Evolutionary conservation across 2,113 vertebrate genomes (phyloP), one percentile per base, ranked within the genome.

Genomic region (Amblyornis subalaris): DNA sequence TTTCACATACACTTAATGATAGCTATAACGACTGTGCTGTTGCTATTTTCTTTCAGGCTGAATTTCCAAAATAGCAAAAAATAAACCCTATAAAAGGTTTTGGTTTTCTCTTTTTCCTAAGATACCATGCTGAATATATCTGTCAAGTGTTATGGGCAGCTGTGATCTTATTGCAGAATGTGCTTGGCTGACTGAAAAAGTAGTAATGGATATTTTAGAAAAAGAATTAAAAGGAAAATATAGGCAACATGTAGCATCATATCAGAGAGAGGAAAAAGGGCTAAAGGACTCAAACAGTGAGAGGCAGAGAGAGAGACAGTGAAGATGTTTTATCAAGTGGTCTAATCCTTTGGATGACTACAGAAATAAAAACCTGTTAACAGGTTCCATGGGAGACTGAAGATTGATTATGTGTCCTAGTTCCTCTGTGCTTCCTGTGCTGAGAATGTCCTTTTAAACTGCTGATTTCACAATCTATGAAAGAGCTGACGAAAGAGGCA

Each of bases 401-500:
- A 96, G 88, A 96, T 67, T 91, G 94, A 96, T 96, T 91, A 69
- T 47, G 20, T 96, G 88, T 90, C 76, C 85, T 65, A 51, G 72
- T 70, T 94, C 75, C 55, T 42, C 42, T 64, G 61, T 55, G 69
- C 45, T 89, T 69, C 72, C 64, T 3, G 5, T 94, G 85, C 94
- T 91, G 66, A 94, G 89, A 93, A 88, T 82, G 58, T 58, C 79
- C 93, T 96, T 97, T 95, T 70, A 89, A 93, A 92, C 42, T 89
- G 93, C 92, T 94, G 82, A 96, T 94, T 96, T 96, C 88, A 94
- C 69, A 95, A 33, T 65, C 60, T 75, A 21, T 0, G 0, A 81
- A 94, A 71, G 26, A 65, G 74, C 42, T 94, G 78, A 80, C 8
- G 15, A 65, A 62, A 70, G 73, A 53, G 11, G 22, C 35, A 74